phyloP scores from a whole-genome alignment of 1,140 invertebrate genomes.

The Caenorhabditis latens region DNA sequence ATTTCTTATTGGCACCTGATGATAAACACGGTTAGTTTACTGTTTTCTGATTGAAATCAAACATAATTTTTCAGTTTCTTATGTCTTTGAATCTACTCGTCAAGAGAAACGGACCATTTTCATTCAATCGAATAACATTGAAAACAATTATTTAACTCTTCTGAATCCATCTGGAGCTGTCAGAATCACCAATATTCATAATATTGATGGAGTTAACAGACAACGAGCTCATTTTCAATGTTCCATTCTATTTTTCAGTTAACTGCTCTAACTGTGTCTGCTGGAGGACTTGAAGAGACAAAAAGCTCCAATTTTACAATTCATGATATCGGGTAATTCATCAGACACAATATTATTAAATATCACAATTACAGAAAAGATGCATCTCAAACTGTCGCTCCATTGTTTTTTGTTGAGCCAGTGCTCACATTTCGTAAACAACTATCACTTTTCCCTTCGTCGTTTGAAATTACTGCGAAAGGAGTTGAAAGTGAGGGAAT shows the following conservation, averaged over 20 bases:
- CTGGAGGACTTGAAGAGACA: constrained; percentile 50
- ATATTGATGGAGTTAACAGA: constrained; percentile 24
- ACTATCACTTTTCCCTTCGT: background rate
- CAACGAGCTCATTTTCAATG: background rate
- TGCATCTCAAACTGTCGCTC: background rate
- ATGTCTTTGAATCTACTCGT: background rate
- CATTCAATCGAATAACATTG: constrained; percentile 33
- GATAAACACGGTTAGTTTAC: constrained; percentile 17
- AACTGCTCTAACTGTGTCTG: constrained; percentile 15
- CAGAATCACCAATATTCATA: constrained; percentile 1
- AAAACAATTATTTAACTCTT: constrained; percentile 1
- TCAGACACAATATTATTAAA: background rate
- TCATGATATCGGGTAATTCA: constrained; percentile 13
- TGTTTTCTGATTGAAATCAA: background rate
- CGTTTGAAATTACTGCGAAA: constrained; percentile 34
- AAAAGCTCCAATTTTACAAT: background rate
- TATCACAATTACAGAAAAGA: constrained; percentile 13
- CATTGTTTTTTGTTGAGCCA: constrained; percentile 34
- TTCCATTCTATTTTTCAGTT: constrained; percentile 1
- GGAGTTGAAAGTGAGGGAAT: background rate
- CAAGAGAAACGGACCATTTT: background rate
- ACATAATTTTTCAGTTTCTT: background rate
- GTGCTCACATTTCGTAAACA: constrained; percentile 52
- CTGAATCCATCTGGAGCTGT: constrained; percentile 33
- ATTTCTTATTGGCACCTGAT: background rate